Base-by-base conservation (phyloP, 2,888 invertebrate species). In the Temnothorax unifasciatus region DNA sequence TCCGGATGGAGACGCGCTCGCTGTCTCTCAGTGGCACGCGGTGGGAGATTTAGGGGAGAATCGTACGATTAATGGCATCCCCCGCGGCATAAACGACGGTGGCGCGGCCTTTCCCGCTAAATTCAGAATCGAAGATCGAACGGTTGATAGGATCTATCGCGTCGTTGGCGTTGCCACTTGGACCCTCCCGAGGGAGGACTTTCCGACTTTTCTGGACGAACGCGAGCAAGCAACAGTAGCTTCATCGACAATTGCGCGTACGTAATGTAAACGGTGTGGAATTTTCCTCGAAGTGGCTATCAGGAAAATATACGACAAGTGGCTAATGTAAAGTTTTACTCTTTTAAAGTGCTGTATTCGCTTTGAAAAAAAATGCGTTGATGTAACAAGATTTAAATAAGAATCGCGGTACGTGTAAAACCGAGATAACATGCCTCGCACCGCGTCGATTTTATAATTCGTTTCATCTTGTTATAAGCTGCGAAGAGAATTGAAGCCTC, bases 1-100 rank as follows among this genome's bases (percentile, higher is more conserved):
- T 68, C 81, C 85, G 87, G 84, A 86, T 88, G 90, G 86, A 90
- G 84, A 86, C 87, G 82, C 90, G 90, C 86, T 86, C 85, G 66
- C 54, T 85, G 88, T 86, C 91, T 87, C 83, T 73, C 64, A 84
- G 83, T 86, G 34, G 89, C 89, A 88, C 83, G 86, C 88, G 83
- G 77, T 89, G 75, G 87, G 75, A 93, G 93, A 93, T 93, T 93
- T 92, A 92, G 93, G 92, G 93, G 90, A 91, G 91, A 86, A 87
- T 83, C 85, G 87, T 86, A 87, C 90, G 90, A 92, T 92, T 91
- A 91, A 92, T 92, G 92, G 91, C 83, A 86, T 90, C 85, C 87
- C 90, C 88, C 68, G 68, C 59, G 54, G 84, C 89, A 88, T 87
- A 91, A 90, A 87, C 90, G 91, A 90, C 83, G 79, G 64, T 63